Evolutionary conservation across 2,888 invertebrate genomes (phyloP), one percentile per base, ranked within the genome.

Genomic region (Troides oblongomaculatus): DNA sequence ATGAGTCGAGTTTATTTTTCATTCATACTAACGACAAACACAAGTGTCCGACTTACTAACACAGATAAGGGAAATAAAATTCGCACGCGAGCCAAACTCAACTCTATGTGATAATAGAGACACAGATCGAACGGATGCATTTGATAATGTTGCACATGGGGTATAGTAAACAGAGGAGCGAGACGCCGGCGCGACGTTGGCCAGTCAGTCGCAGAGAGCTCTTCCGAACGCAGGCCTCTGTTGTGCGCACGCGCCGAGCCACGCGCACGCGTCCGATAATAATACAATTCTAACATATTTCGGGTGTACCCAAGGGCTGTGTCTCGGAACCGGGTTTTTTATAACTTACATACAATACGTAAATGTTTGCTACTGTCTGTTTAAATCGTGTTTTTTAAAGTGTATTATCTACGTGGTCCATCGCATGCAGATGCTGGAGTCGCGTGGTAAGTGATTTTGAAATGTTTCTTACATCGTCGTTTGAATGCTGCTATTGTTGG

Each of bases 21-120:
- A 92, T 92, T 92, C 92, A 91, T 89, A 84, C 82, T 83, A 85
- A 88, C 86, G 88, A 91, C 89, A 87, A 88, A 91, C 89, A 89
- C 90, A 88, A 86, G 84, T 85, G 85, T 85, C 82, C 83, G 86
- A 84, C 83, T 89, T 85, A 90, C 90, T 84, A 89, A 90, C 86
- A 89, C 89, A 88, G 88, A 89, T 87, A 89, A 86, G 82, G 75
- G 71, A 75, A 73, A 76, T 69, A 74, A 70, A 64, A 12, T 14
- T 5, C 2, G 18, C 4, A 18, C 8, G 23, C 71, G 73, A 73
- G 12, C 4, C 2, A 85, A 83, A 80, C 71, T 18, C 6, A 65
- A 72, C 76, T 71, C 68, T 79, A 74, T 0, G 0, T 0, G 0
- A 0, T 0, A 0, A 69, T 82, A 87, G 69, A 75, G 84, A 79